Percentiles rank a stretch among this genome's conserved stretches.
These are phyloP conservation scores for Catharus bicknelli DNA, from an alignment of 2,113 vertebrate genomes.

Conservation along the genomic window DNA sequence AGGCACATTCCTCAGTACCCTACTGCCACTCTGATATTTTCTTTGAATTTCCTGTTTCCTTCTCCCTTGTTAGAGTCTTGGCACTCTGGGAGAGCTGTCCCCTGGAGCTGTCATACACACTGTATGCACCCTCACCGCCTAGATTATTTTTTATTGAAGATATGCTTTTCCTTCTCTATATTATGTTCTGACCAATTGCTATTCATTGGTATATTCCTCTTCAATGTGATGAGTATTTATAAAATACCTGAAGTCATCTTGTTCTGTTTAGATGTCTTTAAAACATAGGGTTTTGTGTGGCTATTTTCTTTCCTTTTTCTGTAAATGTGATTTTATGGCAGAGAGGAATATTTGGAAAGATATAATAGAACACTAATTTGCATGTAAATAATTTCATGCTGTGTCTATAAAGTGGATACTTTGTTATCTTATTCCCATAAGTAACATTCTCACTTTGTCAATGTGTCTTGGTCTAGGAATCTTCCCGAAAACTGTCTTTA, in stretches of 20 bases:
- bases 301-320: background rate
- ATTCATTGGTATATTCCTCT: background rate
- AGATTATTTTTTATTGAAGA: background rate
- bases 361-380: background rate
- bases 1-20: background rate
- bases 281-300: background rate
- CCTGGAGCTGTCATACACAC: background rate
- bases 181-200: background rate
- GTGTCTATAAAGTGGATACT: background rate
- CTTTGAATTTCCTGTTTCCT: background rate
- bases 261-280: background rate
- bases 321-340: background rate
- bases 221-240: background rate
- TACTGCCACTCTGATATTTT: background rate
- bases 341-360: background rate
- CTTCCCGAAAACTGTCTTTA: background rate
- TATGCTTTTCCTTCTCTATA: background rate
- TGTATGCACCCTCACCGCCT: background rate
- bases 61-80: background rate
- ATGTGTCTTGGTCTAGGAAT: background rate
- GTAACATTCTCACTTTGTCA: background rate
- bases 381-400: background rate
- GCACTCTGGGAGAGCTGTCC: background rate
- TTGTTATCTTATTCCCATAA: background rate
- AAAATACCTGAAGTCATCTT: background rate